Base-by-base conservation (phyloP, 2,113 vertebrate genomes). In the Bostrychus sinensis region DNA sequence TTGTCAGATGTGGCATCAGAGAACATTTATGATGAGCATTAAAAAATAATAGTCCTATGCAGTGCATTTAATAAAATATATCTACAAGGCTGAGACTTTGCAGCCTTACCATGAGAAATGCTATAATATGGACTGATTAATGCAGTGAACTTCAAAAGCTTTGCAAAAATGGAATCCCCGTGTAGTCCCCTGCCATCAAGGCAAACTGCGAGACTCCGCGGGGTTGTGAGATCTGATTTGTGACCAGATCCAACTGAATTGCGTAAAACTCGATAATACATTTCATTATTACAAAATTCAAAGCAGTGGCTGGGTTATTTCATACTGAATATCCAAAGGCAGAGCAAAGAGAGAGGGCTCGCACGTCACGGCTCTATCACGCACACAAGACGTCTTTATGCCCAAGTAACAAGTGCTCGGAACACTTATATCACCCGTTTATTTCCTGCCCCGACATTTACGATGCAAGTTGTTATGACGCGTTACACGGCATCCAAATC, bases 331-430 rank as follows among this genome's bases (percentile, higher is more conserved):
- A 13, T 48, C 45, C 45, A n/a, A 2, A 10, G 16, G n/a, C 28
- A 69, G 36, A 61, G 65, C n/a, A 7, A 46, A 9, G 70, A 61
- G 50, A 60, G 42, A 13, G 57, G 59, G 55, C 19, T 25, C 22
- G 70, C 79, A 70, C 72, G 74, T 84, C 74, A 67, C 43, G 56
- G 72, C 69, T 73, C 76, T 57, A 83, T 78, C 77, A 80, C 62
- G 62, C 82, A 77, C 75, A 75, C 64, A 61, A 45, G 43, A 80
- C 53, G 69, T 81, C 70, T 80, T 75, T 56, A 71, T 79, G 41
- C 43, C 32, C 56, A 81, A 87, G 88, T 89, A 89, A 89, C 88
- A 89, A 89, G 88, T 88, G 86, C 76, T 45, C 41, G 7, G 58
- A 68, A 75, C 75, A 78, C 61, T 58, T 48, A 69, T 55, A 34